Evolutionary conservation across 2,797 vertebrate genomes (phyloP).

Genomic region (Cryptoprocta ferox): DNA sequence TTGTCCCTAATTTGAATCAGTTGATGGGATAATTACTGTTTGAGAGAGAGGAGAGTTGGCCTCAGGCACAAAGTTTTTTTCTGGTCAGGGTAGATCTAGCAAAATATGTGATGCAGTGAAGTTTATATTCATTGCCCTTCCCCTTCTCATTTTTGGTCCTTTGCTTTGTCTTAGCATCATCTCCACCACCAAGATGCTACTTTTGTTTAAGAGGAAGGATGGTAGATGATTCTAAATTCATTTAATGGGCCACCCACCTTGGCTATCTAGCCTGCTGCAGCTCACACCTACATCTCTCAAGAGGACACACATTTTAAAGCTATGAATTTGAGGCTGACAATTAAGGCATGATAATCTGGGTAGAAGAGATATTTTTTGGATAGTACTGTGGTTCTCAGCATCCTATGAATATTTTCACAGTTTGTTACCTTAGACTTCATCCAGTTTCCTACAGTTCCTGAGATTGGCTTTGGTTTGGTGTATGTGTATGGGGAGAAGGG

Average conservation of each 20-base stretch:
- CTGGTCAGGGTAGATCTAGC: not conserved
- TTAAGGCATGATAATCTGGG: not conserved
- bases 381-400: not conserved
- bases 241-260: not conserved
- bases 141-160: not conserved
- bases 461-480: not conserved
- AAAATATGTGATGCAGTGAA: not conserved
- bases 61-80: not conserved
- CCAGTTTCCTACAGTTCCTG: not conserved
- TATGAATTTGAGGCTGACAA: not conserved
- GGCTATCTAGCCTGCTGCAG: not conserved
- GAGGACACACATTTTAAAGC: not conserved
- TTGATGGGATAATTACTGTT: not conserved
- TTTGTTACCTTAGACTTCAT: not conserved
- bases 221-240: not conserved
- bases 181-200: not conserved
- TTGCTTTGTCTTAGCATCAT: not conserved
- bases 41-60: not conserved
- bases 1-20: not conserved
- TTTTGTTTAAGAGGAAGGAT: not conserved
- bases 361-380: not conserved
- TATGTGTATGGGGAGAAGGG: not conserved
- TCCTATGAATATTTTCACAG: not conserved
- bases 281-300: not conserved
- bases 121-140: not conserved